Percentiles rank a stretch among this genome's conserved stretches.
phyloP scores from a whole-genome alignment of 2,888 invertebrate species.

The Lasiommata megera region DNA sequence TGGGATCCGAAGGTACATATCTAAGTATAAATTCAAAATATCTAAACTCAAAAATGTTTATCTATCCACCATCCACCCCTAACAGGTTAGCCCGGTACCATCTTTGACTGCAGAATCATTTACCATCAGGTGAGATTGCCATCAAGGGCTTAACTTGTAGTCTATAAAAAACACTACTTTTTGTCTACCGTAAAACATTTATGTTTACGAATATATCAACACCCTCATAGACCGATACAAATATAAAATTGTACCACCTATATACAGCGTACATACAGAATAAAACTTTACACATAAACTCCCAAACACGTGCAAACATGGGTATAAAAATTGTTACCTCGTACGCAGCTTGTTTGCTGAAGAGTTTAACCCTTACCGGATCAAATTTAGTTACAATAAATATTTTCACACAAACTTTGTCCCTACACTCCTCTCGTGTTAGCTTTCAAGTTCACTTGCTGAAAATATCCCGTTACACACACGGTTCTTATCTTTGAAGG shows the following conservation, averaged over 20 bases:
- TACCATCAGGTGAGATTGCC: no score
- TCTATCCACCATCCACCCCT: no score
- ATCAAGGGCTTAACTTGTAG: no score
- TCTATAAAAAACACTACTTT: no score
- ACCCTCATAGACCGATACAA: slow-evolving; percentile 1
- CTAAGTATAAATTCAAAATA: no score
- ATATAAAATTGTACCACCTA: slow-evolving; percentile 1
- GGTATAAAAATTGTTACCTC: slow-evolving; percentile 37
- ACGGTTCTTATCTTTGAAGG: not conserved
- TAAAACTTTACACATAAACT: slow-evolving; percentile 22
- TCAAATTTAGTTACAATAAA: slow-evolving; percentile 53
- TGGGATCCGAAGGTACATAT: no score
- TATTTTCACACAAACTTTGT: slow-evolving; percentile 50
- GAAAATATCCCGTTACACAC: slow-evolving; percentile 34
- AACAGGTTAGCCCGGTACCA: no score
- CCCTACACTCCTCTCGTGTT: slow-evolving; percentile 42
- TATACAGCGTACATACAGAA: slow-evolving; percentile 9
- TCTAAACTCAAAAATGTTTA: no score
- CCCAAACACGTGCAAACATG: slow-evolving; percentile 24
- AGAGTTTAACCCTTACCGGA: slow-evolving; percentile 43
- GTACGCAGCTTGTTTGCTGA: slow-evolving; percentile 38
- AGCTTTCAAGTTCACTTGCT: slow-evolving; percentile 42
- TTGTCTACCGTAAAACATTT: no score
- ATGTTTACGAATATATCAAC: not conserved
- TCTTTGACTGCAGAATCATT: no score